Conservation (phyloP, 1,140 invertebrate genomes). For the Steinernema khuongi region DNA sequence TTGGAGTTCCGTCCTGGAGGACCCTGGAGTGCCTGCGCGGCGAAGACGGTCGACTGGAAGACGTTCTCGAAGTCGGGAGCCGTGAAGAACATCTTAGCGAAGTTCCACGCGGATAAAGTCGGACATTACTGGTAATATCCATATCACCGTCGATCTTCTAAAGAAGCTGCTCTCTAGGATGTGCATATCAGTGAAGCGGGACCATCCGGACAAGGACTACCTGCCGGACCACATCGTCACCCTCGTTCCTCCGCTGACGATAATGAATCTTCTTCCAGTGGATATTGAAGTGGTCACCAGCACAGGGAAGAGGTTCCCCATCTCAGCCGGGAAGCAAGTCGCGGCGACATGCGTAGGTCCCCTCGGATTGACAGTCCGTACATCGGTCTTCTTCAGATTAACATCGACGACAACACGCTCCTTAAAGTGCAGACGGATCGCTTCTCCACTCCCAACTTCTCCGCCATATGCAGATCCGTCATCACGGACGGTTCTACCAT, state of each 20-base stretch:
- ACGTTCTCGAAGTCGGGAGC: slow-evolving; percentile 1
- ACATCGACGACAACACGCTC: background rate
- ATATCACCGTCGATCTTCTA: background rate
- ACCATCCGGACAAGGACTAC: slow-evolving; percentile 70
- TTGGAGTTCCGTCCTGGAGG: background rate
- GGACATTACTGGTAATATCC: slow-evolving; percentile 20
- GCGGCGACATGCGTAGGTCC: slow-evolving; percentile 58
- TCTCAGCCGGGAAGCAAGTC: slow-evolving; percentile 65
- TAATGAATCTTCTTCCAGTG: slow-evolving; percentile 67
- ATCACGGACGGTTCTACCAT: background rate
- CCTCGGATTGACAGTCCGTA: background rate
- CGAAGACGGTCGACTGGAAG: background rate
- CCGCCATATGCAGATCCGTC: background rate
- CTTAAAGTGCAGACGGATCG: background rate
- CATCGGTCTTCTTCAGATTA: background rate
- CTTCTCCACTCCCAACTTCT: background rate
- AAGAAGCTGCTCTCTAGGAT: slow-evolving; percentile 64
- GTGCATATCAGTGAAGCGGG: slow-evolving; percentile 72
- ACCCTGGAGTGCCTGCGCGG: background rate
- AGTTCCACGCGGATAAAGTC: slow-evolving; percentile 11
- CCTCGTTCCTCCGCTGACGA: slow-evolving; percentile 73
- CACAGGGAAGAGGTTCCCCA: slow-evolving; percentile 56
- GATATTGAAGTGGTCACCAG: slow-evolving; percentile 63
- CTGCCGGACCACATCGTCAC: slow-evolving; percentile 76
- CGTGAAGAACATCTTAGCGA: background rate